A percentile compares a stretch with the other conserved stretches of the same genome.
phyloP scores from a whole-genome alignment of 2,888 invertebrate genomes.

The Eudasyphora cyanicolor region DNA sequence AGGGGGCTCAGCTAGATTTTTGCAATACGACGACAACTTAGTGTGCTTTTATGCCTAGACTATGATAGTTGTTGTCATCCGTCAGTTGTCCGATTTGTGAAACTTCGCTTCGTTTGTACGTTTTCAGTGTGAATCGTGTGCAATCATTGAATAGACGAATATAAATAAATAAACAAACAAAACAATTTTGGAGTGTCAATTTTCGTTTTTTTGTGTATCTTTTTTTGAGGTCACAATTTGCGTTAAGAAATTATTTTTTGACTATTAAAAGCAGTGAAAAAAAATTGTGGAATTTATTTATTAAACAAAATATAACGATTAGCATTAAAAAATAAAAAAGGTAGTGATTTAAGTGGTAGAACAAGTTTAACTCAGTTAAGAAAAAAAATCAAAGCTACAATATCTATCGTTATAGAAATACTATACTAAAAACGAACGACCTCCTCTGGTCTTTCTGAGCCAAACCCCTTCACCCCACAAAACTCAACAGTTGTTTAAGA shows the following conservation, averaged over 20 bases:
- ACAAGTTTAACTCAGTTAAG: not conserved
- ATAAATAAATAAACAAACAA: not conserved
- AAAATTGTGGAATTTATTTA: not conserved
- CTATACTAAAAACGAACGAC: not conserved
- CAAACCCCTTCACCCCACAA: not conserved
- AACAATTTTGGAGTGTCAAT: not conserved
- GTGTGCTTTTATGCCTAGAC: constrained; percentile 74
- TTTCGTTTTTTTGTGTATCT: not conserved
- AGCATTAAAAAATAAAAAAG: constrained; percentile 3
- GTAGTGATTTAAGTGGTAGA: not conserved
- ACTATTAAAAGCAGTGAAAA: no score
- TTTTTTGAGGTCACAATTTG: no score
- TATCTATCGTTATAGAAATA: not conserved
- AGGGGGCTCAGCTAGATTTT: constrained; percentile 53
- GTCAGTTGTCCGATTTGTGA: not conserved
- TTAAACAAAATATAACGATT: not conserved
- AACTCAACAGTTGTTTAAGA: no score
- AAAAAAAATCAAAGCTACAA: not conserved
- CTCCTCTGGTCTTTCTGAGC: no score
- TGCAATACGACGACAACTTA: constrained; percentile 63
- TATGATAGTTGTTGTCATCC: constrained; percentile 70
- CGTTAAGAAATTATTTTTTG: no score
- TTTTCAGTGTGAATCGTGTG: not conserved
- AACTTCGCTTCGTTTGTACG: not conserved
- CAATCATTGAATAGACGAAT: not conserved